Conservation (phyloP, 2,797 vertebrate genomes). For the Scolopax bukidnonensis region DNA sequence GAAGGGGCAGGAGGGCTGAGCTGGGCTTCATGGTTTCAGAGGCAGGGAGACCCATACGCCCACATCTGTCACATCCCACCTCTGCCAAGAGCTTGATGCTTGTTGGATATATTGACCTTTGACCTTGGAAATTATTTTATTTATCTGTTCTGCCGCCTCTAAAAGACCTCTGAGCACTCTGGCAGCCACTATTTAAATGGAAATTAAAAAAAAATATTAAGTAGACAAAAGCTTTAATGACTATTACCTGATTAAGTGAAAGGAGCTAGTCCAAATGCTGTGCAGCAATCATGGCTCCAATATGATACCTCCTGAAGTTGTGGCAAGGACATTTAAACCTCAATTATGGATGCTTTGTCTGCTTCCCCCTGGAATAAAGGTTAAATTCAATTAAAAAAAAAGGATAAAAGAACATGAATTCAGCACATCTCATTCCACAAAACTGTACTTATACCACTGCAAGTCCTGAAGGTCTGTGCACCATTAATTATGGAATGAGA, state of each 20-base stretch:
- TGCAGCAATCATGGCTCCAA: neutral
- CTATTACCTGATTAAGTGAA: neutral
- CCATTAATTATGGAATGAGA: neutral
- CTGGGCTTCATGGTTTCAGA: rapidly evolving
- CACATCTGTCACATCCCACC: neutral
- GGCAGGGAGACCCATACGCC: neutral
- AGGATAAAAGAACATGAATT: neutral
- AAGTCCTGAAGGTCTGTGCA: neutral
- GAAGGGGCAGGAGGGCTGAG: neutral
- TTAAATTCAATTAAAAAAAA: neutral
- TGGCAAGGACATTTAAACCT: neutral
- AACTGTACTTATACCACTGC: neutral
- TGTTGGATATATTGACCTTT: neutral
- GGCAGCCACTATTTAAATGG: neutral
- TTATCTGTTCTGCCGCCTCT: neutral
- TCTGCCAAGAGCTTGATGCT: neutral
- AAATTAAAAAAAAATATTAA: neutral
- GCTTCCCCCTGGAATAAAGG: neutral
- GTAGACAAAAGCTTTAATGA: neutral
- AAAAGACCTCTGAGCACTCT: neutral
- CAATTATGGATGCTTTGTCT: neutral
- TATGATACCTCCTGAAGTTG: neutral
- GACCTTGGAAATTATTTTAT: neutral
- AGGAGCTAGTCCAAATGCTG: neutral
- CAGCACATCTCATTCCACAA: neutral